Percentiles rank a stretch among this genome's conserved stretches.
Evolutionary conservation across 1,140 invertebrate species (phyloP).

Genomic region (Hirudo medicinalis): DNA sequence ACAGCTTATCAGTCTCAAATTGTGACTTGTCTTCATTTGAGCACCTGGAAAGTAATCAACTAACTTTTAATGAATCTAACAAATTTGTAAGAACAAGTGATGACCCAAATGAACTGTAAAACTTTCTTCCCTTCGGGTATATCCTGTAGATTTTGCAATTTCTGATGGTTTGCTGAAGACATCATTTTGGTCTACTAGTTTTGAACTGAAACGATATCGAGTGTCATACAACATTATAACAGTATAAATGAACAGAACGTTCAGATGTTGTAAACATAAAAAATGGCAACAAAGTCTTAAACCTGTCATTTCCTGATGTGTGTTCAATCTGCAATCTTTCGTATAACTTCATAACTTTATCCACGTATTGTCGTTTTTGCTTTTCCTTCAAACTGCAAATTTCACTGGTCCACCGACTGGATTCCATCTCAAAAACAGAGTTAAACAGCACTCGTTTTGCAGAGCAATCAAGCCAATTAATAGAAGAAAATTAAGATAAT

Average conservation of each 20-base stretch:
- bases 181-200: not conserved
- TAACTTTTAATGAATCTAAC: not conserved
- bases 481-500: not conserved
- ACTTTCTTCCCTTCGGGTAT: conserved; percentile 63
- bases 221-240: not conserved
- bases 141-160: not conserved
- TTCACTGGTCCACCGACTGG: conserved; percentile 59
- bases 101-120: conserved; percentile 85
- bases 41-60: conserved; percentile 44
- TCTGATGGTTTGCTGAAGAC: not conserved
- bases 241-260: not conserved
- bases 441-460: not conserved
- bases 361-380: conserved; percentile 59
- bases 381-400: conserved; percentile 57
- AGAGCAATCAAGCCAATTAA: not conserved
- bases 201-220: not conserved
- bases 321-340: conserved; percentile 45
- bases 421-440: conserved; percentile 6
- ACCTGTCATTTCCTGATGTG: not conserved
- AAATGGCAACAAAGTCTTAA: not conserved
- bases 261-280: not conserved
- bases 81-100: not conserved
- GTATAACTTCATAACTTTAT: conserved; percentile 63
- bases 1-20: conserved; percentile 74
- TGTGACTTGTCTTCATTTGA: conserved; percentile 96